Evolutionary conservation across 2,113 vertebrate genomes (phyloP), one percentile per base, ranked within the genome.

Genomic region (Accipiter virgatus): DNA sequence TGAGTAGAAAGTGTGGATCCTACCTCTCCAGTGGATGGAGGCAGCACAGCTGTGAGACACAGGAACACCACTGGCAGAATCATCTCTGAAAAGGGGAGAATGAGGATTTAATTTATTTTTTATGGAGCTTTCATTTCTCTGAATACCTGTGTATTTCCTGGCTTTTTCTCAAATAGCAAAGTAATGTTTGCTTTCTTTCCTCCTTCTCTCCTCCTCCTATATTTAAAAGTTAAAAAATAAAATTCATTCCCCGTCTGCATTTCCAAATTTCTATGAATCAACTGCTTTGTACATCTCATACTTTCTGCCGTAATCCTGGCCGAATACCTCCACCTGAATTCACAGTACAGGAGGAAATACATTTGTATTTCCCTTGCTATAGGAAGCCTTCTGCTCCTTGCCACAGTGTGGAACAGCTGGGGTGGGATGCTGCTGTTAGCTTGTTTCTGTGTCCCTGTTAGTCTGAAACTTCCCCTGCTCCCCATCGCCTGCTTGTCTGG

Each of bases 71-170:
- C 22, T 4, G 58, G 26, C n/a, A 97, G 40, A 63, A 96, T 63
- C 96, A 97, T 96, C 71, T 87, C 83, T 97, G 94, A 70, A 96
- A 96, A 86, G 8, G 3, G 32, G 23, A 93, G 20, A 84, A 77
- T 13, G 27, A 78, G 6, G 8, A 63, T 72, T 67, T 80, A 38
- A 11, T 45, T 55, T 8, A 16, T 32, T 62, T 90, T 95, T 71
- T 12, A 25, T 0, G 0, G 12, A 56, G 5, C 21, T 82, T 81
- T 80, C 2, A 29, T 72, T 81, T 82, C 13, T 87, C 16, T 58
- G 26, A 87, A 66, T 47, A 62, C 4, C 6, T 13, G 7, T 53
- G 25, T 26, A 8, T 88, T 72, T 73, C 32, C 40, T 71, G 20
- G 6, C 3, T 75, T 77, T 72, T 91, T 32, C 25, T 38, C 25